A percentile compares a stretch with the other conserved stretches of the same genome.
Conservation (phyloP, 2,113 vertebrate species). For the Bubo scandiacus region DNA sequence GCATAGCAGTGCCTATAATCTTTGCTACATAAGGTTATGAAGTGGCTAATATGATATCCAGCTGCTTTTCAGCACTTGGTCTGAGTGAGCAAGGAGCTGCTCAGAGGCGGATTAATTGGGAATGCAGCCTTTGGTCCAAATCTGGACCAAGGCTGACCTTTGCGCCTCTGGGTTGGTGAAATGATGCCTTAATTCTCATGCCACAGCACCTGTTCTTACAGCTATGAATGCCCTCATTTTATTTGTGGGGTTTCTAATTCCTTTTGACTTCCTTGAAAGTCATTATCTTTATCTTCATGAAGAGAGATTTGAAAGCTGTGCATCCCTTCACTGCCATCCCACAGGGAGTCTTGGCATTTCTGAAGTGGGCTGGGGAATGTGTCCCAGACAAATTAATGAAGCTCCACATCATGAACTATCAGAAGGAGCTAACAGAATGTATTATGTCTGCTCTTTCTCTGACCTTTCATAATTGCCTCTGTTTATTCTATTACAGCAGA, state of each 20-base stretch:
- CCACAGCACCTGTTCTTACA: background rate
- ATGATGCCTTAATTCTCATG: background rate
- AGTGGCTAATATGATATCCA: background rate
- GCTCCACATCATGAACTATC: background rate
- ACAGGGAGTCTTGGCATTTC: background rate
- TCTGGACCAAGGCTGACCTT: background rate
- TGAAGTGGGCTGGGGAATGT: background rate
- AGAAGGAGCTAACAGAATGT: slow-evolving; percentile 1
- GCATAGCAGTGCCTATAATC: background rate
- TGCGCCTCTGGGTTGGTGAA: background rate
- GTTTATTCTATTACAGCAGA: slow-evolving; percentile 32
- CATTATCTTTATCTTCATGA: background rate
- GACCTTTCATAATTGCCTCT: slow-evolving; percentile 25
- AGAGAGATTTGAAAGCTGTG: background rate
- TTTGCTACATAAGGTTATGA: background rate
- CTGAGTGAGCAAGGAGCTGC: background rate
- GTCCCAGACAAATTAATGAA: background rate
- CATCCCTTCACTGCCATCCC: background rate
- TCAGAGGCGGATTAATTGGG: background rate
- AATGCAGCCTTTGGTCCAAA: background rate
- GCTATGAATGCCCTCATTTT: background rate
- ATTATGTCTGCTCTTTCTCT: background rate
- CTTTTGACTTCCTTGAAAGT: background rate
- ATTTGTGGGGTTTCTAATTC: background rate
- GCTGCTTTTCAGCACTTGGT: background rate